These are phyloP conservation scores for Lophochroa leadbeateri DNA, from an alignment of 2,113 vertebrate genomes.

Conservation along the genomic window DNA sequence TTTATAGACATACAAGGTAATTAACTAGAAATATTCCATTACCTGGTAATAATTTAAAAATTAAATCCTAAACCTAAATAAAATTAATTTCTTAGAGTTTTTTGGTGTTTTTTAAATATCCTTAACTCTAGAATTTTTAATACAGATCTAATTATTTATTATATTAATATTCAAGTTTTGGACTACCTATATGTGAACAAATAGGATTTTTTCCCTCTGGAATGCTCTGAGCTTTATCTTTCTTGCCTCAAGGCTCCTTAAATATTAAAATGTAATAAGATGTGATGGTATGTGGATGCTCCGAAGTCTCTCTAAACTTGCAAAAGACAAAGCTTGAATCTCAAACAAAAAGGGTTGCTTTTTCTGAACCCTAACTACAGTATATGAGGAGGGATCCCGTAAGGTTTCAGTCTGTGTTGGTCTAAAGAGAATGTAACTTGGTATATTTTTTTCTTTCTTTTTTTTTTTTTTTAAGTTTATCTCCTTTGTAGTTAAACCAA, in stretches of 20 bases:
- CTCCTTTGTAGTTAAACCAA: not conserved
- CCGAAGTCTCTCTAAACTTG: not conserved
- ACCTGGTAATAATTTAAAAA: not conserved
- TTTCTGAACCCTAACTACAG: not conserved
- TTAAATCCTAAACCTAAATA: not conserved
- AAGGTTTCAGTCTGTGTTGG: not conserved
- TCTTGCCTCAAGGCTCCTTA: not conserved
- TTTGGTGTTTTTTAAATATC: not conserved
- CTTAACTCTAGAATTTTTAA: not conserved
- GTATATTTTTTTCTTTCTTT: not conserved
- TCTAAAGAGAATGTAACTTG: not conserved
- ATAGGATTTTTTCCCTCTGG: not conserved
- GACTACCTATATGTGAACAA: not conserved
- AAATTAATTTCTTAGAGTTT: no score
- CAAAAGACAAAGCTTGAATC: not conserved
- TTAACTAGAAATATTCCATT: not conserved
- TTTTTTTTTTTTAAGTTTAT: no score
- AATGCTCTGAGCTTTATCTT: not conserved
- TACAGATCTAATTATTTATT: not conserved
- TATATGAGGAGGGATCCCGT: not conserved
- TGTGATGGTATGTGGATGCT: not conserved
- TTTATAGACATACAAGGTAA: not conserved
- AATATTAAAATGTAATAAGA: not conserved
- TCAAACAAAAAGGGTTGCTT: not conserved
- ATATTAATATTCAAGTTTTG: not conserved